Percentiles rank a stretch among this genome's conserved stretches.
These are phyloP conservation scores for Thera obeliscata DNA, from an alignment of 2,888 invertebrate genomes.

Conservation along the genomic window DNA sequence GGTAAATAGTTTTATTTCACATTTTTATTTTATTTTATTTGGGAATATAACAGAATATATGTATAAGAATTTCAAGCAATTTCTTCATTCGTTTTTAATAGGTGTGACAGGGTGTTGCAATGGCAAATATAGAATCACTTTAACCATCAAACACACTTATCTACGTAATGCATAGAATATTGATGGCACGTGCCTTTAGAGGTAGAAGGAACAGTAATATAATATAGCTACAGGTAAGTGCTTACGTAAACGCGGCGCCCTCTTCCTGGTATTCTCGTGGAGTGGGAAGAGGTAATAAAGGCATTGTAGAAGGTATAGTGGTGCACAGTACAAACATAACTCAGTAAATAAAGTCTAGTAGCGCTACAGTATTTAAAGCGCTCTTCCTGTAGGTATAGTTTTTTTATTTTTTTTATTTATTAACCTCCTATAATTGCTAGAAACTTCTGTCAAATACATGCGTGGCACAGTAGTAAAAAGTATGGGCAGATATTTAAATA, in stretches of 20 bases:
- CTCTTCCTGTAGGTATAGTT: not conserved
- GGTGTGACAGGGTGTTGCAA: no score
- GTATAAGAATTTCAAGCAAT: no score
- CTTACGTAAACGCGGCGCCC: constrained; percentile 18
- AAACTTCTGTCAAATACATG: no score
- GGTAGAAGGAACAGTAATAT: constrained; percentile 1
- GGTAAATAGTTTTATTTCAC: no score
- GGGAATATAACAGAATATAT: no score
- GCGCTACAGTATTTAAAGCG: not conserved
- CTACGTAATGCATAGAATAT: not conserved
- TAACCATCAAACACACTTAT: not conserved
- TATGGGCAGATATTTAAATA: no score
- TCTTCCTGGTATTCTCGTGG: constrained; percentile 27
- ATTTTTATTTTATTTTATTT: no score
- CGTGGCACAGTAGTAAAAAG: no score
- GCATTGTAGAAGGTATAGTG: constrained; percentile 13
- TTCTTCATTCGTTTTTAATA: no score
- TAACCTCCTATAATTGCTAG: no score
- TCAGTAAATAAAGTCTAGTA: constrained; percentile 4
- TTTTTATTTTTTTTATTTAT: no score
- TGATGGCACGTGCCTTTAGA: constrained; percentile 15
- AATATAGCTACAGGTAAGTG: constrained; percentile 28
- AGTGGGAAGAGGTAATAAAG: constrained; percentile 33
- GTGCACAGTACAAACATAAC: constrained; percentile 9
- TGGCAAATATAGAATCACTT: no score